Percentiles rank a stretch among this genome's conserved stretches.
Conservation (phyloP, 2,113 vertebrate species). For the Genyomyrus donnyi region DNA sequence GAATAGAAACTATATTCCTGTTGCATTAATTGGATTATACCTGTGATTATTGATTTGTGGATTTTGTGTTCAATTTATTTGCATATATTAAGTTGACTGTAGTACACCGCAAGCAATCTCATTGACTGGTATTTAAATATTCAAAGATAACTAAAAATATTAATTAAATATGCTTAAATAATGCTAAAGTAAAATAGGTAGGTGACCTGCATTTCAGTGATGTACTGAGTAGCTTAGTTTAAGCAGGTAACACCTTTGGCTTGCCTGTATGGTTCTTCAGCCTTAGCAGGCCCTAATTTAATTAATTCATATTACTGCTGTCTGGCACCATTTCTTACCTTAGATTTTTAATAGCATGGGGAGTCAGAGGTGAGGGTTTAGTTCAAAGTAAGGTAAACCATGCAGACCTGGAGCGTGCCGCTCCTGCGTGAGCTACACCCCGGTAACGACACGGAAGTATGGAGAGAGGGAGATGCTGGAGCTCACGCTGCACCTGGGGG, state of each 20-base stretch:
- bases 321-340: background rate
- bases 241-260: background rate
- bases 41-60: background rate
- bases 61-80: background rate
- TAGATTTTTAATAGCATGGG: background rate
- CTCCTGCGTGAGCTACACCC: background rate
- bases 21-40: background rate
- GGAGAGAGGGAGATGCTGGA: background rate
- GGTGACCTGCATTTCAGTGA: background rate
- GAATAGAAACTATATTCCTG: background rate
- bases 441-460: background rate
- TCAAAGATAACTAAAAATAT: background rate
- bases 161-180: slow-evolving; percentile 27
- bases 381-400: background rate
- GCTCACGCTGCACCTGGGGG: background rate
- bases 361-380: background rate
- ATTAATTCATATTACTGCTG: background rate
- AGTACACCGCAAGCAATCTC: background rate
- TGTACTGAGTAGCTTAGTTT: no score
- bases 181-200: background rate
- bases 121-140: background rate
- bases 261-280: background rate
- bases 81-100: background rate
- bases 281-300: background rate
- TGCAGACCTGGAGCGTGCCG: background rate